phyloP scores from a whole-genome alignment of 2,888 invertebrate species.

The Ligdia adustata region DNA sequence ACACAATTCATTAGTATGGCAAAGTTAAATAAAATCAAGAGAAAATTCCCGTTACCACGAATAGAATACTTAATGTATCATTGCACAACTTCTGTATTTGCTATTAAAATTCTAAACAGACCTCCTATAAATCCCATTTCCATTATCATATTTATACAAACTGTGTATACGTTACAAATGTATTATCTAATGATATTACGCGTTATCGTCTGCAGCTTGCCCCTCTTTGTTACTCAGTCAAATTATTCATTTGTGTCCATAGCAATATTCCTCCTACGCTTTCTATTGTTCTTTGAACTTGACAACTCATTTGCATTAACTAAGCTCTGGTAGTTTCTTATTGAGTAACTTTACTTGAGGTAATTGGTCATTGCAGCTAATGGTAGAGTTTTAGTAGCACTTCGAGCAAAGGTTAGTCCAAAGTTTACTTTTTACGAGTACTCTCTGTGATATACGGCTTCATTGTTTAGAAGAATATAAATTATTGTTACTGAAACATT shows the following conservation, averaged over 20 bases:
- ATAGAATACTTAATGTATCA: conserved; percentile 5
- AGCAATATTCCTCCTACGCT: conserved; percentile 34
- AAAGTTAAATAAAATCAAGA: conserved; percentile 8
- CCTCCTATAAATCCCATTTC: conserved; percentile 21
- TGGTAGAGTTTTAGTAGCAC: neutral
- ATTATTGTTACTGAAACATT: no score
- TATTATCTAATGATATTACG: conserved; percentile 26
- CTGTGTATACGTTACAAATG: conserved; percentile 21
- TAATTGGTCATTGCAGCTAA: conserved; percentile 3
- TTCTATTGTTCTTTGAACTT: conserved; percentile 35
- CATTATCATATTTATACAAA: conserved; percentile 21
- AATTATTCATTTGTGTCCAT: conserved; percentile 27
- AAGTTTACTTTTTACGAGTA: no score
- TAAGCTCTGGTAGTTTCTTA: conserved; percentile 18
- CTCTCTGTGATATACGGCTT: no score
- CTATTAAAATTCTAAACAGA: conserved; percentile 22
- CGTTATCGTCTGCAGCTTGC: conserved; percentile 24
- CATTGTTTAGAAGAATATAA: no score
- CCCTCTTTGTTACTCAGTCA: conserved; percentile 25
- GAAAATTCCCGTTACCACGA: conserved; percentile 2
- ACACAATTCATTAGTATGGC: conserved; percentile 5
- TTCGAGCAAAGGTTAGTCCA: neutral
- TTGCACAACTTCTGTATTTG: conserved; percentile 16
- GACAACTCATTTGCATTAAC: conserved; percentile 33
- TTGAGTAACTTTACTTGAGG: neutral